Percentiles rank a stretch among this genome's conserved stretches.
These are phyloP conservation scores for Zoanthus sociatus DNA, from an alignment of 92 coral and sea anemone genomes.

Conservation along the genomic window DNA sequence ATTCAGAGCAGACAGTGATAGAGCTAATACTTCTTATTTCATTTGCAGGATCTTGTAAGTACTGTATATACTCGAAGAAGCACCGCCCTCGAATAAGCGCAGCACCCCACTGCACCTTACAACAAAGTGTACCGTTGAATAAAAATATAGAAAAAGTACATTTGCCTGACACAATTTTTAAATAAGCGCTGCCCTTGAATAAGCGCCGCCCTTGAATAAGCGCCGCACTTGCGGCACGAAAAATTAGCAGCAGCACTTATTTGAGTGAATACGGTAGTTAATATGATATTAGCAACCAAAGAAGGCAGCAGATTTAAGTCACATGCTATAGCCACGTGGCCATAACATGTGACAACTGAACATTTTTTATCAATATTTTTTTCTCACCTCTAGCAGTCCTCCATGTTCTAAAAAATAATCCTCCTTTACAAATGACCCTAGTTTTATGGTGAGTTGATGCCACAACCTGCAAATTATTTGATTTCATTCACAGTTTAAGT, in stretches of 20 bases:
- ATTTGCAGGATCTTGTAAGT: background rate
- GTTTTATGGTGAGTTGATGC: slow-evolving; percentile 94
- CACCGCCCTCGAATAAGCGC: too few relatives aligned
- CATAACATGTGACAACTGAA: background rate
- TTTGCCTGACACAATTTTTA: too few relatives aligned
- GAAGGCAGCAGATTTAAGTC: background rate
- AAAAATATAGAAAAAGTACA: too few relatives aligned
- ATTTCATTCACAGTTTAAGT: background rate
- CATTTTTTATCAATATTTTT: background rate
- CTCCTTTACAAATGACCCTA: slow-evolving; percentile 87
- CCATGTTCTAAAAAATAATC: slow-evolving; percentile 85
- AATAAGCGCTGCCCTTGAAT: too few relatives aligned
- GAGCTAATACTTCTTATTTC: background rate
- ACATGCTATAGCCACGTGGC: background rate
- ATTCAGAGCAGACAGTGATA: too few relatives aligned
- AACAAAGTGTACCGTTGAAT: too few relatives aligned
- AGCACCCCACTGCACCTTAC: too few relatives aligned
- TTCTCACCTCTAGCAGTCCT: slow-evolving; percentile 87
- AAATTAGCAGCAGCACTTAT: too few relatives aligned
- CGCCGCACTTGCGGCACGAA: too few relatives aligned
- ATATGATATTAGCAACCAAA: background rate
- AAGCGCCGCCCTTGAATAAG: too few relatives aligned
- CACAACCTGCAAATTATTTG: slow-evolving; percentile 75
- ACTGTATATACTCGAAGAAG: too few relatives aligned
- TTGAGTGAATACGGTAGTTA: too few relatives aligned